These are phyloP conservation scores for Panopea generosa DNA, from an alignment of 2,888 invertebrate genomes.

Conservation along the genomic window DNA sequence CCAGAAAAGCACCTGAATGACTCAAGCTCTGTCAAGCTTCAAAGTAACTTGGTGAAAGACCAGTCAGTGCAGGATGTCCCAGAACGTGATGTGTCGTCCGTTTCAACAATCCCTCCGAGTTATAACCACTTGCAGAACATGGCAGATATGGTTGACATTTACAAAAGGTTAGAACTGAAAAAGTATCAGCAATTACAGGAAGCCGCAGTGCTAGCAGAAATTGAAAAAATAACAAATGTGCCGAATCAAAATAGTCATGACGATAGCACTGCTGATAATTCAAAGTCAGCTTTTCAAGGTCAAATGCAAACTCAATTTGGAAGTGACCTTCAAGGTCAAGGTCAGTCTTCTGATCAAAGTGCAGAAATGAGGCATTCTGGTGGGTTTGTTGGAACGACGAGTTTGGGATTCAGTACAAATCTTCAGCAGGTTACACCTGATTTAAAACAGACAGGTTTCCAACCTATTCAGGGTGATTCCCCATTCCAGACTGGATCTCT, in stretches of 20 bases:
- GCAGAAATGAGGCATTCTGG: constrained; percentile 28
- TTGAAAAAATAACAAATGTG: constrained; percentile 40
- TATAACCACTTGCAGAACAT: constrained; percentile 53
- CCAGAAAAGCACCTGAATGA: constrained; percentile 70
- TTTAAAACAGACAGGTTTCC: too few species aligned
- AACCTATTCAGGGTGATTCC: constrained; percentile 15
- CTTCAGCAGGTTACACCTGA: too few species aligned
- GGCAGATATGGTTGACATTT: constrained; percentile 62
- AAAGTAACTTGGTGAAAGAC: constrained; percentile 13
- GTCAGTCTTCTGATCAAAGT: not conserved
- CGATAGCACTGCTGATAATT: not conserved
- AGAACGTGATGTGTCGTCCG: constrained; percentile 60
- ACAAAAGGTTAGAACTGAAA: constrained; percentile 50
- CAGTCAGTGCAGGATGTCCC: constrained; percentile 59
- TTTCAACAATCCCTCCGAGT: constrained; percentile 51
- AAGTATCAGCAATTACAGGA: constrained; percentile 49
- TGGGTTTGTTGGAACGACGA: constrained; percentile 34
- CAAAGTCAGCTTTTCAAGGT: constrained; percentile 5
- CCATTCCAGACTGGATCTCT: constrained; percentile 19
- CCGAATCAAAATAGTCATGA: not conserved
- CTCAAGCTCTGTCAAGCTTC: constrained; percentile 40
- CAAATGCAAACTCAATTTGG: constrained; percentile 1
- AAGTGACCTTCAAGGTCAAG: constrained; percentile 7
- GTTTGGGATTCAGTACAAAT: constrained; percentile 32
- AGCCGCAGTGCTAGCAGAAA: constrained; percentile 41